Evolutionary conservation across 2,113 vertebrate genomes (phyloP), one percentile per base, ranked within the genome.

Genomic region (Picathartes gymnocephalus): DNA sequence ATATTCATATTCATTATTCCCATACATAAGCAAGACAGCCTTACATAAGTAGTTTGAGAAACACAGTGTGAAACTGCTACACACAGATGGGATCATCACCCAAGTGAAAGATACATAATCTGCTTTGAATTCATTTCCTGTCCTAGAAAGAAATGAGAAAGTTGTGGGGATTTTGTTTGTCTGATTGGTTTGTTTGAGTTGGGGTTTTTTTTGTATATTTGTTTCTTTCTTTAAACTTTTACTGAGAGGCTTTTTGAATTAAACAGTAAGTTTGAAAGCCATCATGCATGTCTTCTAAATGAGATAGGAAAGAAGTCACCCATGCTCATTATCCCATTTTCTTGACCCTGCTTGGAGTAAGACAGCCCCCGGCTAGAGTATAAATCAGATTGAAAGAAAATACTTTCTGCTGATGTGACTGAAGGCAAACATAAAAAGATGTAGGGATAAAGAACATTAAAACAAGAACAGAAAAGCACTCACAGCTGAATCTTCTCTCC

Each of bases 301-400:
- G 33, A 89, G 56, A 68, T 17, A 78, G 27, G 13, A 74, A 62
- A 71, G 16, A 23, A 92, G 14, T 81, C 44, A 54, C 4, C 19
- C 15, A 13, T 78, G 69, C 27, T 92, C 74, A 22, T 68, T 92
- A 23, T 71, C 71, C 39, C 15, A 31, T 51, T 91, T 87, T 84
- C 56, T 85, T 87, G 62, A 51, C 47, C 58, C 27, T 86, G 23
- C 25, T 62, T 68, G 70, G 39, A 31, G 19, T 77, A 48, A 82
- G 44, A 81, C 21, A 66, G 53, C 51, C 15, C 13, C 47, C 68
- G 53, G 31, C 51, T 64, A 47, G 24, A 44, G 27, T 24, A 62
- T 71, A 91, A 90, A 92, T 77, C 31, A 91, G 60, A 81, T 79
- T 2, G 11, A 91, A 87, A 84, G 73, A 92, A 94, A 95, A 94